Conservation (phyloP, 2,797 vertebrate genomes). For the Leuciscus waleckii region DNA sequence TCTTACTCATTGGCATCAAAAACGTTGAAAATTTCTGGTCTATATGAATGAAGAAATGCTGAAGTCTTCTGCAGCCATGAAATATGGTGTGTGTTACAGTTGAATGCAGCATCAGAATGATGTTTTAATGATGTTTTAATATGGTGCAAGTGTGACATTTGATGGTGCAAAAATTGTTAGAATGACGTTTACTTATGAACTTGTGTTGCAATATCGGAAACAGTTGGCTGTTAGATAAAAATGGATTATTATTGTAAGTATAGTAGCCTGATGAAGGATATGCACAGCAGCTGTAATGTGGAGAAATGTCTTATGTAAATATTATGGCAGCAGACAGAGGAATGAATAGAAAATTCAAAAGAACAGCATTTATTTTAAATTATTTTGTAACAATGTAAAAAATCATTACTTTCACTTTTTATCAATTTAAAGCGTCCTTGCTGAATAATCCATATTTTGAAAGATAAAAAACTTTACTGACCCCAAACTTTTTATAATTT, state of each 20-base stretch:
- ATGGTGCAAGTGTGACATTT: neutral
- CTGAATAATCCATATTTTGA: too few relatives aligned
- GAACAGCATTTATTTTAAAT: too few relatives aligned
- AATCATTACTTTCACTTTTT: too few relatives aligned
- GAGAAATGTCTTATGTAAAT: constrained; percentile 12
- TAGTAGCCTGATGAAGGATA: neutral
- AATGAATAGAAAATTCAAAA: neutral
- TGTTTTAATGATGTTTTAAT: neutral
- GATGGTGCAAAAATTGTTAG: neutral
- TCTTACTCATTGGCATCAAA: neutral
- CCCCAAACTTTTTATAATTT: too few relatives aligned
- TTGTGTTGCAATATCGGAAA: neutral
- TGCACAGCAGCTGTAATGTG: neutral
- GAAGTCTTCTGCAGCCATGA: neutral
- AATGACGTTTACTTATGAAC: neutral
- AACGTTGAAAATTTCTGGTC: neutral
- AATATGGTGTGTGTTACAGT: neutral
- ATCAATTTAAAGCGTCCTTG: too few relatives aligned
- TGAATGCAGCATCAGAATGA: neutral
- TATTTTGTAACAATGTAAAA: too few relatives aligned
- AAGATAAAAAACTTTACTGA: too few relatives aligned
- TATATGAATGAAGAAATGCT: neutral
- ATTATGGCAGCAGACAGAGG: constrained; percentile 5
- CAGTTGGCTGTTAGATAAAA: neutral
- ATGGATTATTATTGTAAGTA: neutral